phyloP scores from a whole-genome alignment of 2,113 vertebrate species.

The Strix uralensis region DNA sequence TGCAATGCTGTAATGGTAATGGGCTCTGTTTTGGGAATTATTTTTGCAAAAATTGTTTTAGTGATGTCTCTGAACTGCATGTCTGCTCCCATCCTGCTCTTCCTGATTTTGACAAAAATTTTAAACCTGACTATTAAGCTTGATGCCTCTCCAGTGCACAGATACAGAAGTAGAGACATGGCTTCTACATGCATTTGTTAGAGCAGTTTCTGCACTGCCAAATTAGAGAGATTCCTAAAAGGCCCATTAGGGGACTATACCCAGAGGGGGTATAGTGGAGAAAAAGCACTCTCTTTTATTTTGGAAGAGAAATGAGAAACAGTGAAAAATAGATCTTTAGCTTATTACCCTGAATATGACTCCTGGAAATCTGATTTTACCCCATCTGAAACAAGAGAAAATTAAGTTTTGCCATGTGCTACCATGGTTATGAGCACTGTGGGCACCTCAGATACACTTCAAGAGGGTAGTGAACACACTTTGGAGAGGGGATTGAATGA shows the following conservation, averaged over 20 bases:
- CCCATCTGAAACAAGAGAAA: not conserved
- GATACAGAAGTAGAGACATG: not conserved
- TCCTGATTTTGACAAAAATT: not conserved
- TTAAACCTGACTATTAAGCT: not conserved
- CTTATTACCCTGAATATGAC: not conserved
- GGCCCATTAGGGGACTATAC: not conserved
- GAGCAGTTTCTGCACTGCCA: not conserved
- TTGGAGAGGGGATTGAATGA: not conserved
- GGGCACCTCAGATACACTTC: not conserved
- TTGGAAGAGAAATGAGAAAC: not conserved
- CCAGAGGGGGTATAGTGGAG: not conserved
- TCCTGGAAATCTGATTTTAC: not conserved
- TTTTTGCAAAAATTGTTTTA: not conserved
- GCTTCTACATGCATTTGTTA: not conserved
- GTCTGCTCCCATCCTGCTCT: not conserved
- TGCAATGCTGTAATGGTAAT: not conserved
- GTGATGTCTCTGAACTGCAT: not conserved
- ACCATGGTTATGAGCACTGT: not conserved
- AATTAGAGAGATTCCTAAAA: slow-evolving; percentile 39
- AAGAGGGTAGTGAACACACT: not conserved
- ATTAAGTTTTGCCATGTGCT: not conserved
- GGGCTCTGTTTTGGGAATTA: not conserved
- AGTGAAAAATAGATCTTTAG: not conserved
- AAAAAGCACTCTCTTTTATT: not conserved
- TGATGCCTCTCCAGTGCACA: not conserved